A percentile compares a stretch with the other conserved stretches of the same genome.
phyloP scores from a whole-genome alignment of 2,113 vertebrate genomes.

The Aplodontia rufa region DNA sequence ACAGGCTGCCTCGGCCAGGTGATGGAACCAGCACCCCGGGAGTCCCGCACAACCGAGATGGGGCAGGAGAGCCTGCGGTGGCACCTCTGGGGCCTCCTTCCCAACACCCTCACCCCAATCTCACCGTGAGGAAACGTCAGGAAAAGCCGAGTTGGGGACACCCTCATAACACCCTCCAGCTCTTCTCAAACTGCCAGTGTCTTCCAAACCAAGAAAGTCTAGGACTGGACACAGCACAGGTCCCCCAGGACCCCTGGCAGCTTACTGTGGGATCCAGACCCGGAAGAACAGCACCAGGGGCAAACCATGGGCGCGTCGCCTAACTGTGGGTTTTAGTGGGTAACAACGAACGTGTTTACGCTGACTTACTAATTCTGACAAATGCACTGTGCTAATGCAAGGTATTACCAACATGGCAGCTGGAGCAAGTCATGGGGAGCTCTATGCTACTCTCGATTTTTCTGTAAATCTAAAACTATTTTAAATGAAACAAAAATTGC shows the following conservation, averaged over 20 bases:
- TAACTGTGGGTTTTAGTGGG: no score
- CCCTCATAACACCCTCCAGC: background rate
- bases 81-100: no score
- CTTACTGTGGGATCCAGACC: no score
- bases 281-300: no score
- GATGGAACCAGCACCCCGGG: fast-evolving
- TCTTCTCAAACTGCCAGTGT: no score
- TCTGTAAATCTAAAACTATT: background rate
- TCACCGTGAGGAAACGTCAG: background rate
- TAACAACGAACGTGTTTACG: no score
- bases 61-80: no score
- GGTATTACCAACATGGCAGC: no score
- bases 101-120: background rate
- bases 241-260: no score
- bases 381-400: fast-evolving
- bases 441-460: background rate
- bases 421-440: background rate
- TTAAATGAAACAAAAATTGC: background rate
- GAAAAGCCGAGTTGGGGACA: no score
- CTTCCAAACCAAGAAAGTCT: background rate
- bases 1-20: background rate
- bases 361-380: background rate
- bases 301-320: no score
- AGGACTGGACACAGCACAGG: background rate
- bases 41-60: no score